These are phyloP conservation scores for Staurois parvus DNA, from an alignment of 2,797 vertebrate genomes.

Conservation along the genomic window DNA sequence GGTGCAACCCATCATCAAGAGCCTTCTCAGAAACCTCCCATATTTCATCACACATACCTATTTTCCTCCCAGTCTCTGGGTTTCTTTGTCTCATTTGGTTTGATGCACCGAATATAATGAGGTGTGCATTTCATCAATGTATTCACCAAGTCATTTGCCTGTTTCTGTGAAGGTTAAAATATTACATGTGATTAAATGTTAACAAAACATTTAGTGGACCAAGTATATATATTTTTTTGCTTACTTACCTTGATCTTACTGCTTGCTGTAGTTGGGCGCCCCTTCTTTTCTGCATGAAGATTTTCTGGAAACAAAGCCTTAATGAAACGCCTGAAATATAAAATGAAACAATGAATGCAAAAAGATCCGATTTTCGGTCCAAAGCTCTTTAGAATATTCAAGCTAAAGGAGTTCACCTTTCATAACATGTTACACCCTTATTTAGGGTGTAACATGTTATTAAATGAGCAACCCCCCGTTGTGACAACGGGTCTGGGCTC, in stretches of 20 bases:
- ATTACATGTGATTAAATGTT: not conserved
- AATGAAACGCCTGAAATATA: slow-evolving; percentile 87
- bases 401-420: no score
- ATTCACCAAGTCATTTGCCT: slow-evolving; percentile 97
- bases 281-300: slow-evolving; percentile 96
- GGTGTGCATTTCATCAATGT: slow-evolving; percentile 98
- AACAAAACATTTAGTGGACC: not conserved
- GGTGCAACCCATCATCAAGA: not conserved
- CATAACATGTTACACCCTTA: no score
- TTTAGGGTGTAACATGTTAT: no score
- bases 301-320: slow-evolving; percentile 93
- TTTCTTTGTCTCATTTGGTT: slow-evolving; percentile 98
- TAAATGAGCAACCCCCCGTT: no score
- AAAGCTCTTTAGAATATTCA: not conserved
- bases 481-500: no score
- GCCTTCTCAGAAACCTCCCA: not conserved
- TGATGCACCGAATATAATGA: slow-evolving; percentile 99
- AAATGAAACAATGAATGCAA: not conserved
- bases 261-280: slow-evolving; percentile 93
- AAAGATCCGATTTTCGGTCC: not conserved
- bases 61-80: slow-evolving; percentile 96
- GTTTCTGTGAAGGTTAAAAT: slow-evolving; percentile 80
- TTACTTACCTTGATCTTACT: slow-evolving; percentile 95
- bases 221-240: not conserved
- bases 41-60: slow-evolving; percentile 77